phyloP scores from a whole-genome alignment of 1,140 invertebrate species.

The Grapholita molesta region DNA sequence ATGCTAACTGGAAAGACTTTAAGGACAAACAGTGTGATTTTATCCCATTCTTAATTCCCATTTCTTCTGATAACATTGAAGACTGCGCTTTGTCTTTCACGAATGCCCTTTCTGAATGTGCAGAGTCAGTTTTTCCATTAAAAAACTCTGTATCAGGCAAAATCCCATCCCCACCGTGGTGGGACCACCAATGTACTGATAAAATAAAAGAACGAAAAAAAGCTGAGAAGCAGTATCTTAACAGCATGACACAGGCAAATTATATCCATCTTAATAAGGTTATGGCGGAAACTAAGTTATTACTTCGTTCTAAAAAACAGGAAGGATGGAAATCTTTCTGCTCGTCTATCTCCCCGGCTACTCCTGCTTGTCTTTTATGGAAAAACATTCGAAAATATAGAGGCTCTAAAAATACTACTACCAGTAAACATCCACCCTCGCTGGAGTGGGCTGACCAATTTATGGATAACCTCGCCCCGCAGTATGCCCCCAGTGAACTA shows the following conservation, averaged over 20 bases:
- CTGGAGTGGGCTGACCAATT: neutral
- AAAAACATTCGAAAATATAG: conserved; percentile 20
- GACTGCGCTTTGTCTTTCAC: neutral
- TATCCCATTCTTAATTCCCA: neutral
- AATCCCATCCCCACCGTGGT: conserved; percentile 23
- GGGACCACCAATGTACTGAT: conserved; percentile 26
- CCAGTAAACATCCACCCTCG: neutral
- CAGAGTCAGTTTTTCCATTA: neutral
- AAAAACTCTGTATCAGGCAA: neutral
- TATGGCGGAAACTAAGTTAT: neutral
- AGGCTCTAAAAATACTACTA: neutral
- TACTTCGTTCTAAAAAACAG: conserved; percentile 24
- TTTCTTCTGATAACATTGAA: neutral
- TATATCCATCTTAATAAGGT: conserved; percentile 17
- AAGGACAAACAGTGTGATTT: neutral
- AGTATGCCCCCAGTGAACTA: neutral
- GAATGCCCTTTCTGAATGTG: neutral
- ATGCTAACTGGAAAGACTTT: neutral
- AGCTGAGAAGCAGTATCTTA: conserved; percentile 22
- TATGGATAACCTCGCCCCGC: conserved; percentile 15
- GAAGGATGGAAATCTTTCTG: conserved; percentile 30
- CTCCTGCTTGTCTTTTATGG: conserved; percentile 20
- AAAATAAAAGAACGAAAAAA: conserved; percentile 27
- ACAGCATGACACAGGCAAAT: conserved; percentile 20
- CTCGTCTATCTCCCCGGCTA: conserved; percentile 24